These are phyloP conservation scores for Agonopterix alstromeriana DNA, from an alignment of 2,888 invertebrate species.

Conservation along the genomic window DNA sequence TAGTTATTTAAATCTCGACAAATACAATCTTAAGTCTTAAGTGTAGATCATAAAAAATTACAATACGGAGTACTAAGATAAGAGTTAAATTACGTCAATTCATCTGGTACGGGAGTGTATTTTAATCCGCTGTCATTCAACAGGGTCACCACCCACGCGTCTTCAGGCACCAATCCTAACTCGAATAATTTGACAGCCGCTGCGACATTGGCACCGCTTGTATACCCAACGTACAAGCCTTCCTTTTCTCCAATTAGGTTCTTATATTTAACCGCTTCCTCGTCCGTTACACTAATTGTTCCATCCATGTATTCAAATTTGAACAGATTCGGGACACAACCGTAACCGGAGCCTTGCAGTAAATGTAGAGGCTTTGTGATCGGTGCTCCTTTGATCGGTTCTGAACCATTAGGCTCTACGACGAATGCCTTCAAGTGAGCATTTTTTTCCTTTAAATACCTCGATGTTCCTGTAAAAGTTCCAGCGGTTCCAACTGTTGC, in stretches of 20 bases:
- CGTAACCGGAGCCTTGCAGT: constrained; percentile 66
- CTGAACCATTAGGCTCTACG: constrained; percentile 59
- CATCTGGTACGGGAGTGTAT: constrained; percentile 52
- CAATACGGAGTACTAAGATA: not conserved
- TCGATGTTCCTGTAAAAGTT: constrained; percentile 55
- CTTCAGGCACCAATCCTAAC: constrained; percentile 49
- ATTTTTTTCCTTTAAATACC: constrained; percentile 57
- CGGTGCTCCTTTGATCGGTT: constrained; percentile 53
- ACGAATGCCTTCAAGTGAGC: constrained; percentile 48
- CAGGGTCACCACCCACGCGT: constrained; percentile 60
- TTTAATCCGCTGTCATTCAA: constrained; percentile 61
- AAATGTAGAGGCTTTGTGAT: constrained; percentile 63
- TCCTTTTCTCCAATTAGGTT: constrained; percentile 54
- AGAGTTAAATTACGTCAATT: constrained; percentile 17
- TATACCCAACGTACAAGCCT: constrained; percentile 63
- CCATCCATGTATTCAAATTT: constrained; percentile 56
- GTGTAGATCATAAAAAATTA: too few species aligned
- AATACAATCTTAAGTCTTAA: too few species aligned
- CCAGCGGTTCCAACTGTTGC: constrained; percentile 64
- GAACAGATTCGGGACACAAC: constrained; percentile 55
- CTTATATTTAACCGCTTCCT: constrained; percentile 51
- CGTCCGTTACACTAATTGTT: constrained; percentile 54
- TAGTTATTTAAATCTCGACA: too few species aligned
- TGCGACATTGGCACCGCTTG: constrained; percentile 64
- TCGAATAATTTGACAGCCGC: constrained; percentile 57